Percentiles rank a stretch among this genome's conserved stretches.
phyloP scores from a whole-genome alignment of 2,888 invertebrate species.

The Platycheirus albimanus region DNA sequence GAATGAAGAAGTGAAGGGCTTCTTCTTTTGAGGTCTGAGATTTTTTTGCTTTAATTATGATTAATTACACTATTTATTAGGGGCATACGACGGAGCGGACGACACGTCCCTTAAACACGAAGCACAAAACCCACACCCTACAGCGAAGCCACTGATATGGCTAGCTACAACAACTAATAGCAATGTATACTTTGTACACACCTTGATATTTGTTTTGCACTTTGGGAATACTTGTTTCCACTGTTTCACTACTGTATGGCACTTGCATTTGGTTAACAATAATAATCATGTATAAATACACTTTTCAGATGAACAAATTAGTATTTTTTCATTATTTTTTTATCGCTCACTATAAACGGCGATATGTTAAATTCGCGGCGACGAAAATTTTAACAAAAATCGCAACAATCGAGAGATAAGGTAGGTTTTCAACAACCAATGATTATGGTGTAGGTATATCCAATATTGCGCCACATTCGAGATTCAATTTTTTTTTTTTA shows the following conservation, averaged over 20 bases:
- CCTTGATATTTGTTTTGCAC: slow-evolving; percentile 65
- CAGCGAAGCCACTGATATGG: background rate
- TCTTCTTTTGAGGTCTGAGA: too few relatives aligned
- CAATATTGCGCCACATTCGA: slow-evolving; percentile 22
- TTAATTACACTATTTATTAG: too few relatives aligned
- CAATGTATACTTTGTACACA: slow-evolving; percentile 61
- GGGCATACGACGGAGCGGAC: too few relatives aligned
- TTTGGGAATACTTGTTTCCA: slow-evolving; percentile 56
- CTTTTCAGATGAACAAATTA: slow-evolving; percentile 35
- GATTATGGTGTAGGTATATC: background rate
- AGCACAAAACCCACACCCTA: slow-evolving; percentile 53
- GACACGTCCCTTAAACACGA: too few relatives aligned
- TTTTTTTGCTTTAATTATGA: slow-evolving; percentile 9
- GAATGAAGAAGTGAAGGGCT: too few relatives aligned
- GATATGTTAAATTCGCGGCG: slow-evolving; percentile 49
- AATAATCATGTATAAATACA: slow-evolving; percentile 50
- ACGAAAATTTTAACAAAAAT: slow-evolving; percentile 27
- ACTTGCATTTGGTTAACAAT: slow-evolving; percentile 57
- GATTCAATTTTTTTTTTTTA: slow-evolving; percentile 3
- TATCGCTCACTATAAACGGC: too few relatives aligned
- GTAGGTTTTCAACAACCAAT: slow-evolving; percentile 21
- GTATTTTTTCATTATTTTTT: slow-evolving; percentile 39
- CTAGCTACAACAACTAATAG: background rate
- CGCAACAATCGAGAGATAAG: background rate
- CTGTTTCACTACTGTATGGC: slow-evolving; percentile 66